Evolutionary conservation across 53 echinoderm and acorn worm species (phyloP).

Genomic region (Hippasteria phrygiana): DNA sequence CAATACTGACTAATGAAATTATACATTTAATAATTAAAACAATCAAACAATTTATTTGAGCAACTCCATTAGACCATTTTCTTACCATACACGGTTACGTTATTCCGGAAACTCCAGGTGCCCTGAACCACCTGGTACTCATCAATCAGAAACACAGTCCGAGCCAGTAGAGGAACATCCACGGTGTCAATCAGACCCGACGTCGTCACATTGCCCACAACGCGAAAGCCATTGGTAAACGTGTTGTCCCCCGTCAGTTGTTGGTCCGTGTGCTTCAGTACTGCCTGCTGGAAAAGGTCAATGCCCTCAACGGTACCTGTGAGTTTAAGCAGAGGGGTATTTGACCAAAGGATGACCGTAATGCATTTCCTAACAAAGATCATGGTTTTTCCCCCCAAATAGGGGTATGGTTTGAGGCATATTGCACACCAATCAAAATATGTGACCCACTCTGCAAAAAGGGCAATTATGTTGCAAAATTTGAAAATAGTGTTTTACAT

Average conservation of each 20-base stretch:
- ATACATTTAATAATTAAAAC: too few relatives aligned
- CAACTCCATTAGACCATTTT: not conserved
- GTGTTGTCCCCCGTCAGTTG: constrained; percentile 67
- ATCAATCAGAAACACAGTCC: constrained; percentile 4
- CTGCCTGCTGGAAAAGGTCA: constrained; percentile 76
- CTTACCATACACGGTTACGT: constrained; percentile 29
- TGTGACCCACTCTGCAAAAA: not conserved
- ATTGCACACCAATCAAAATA: too few relatives aligned
- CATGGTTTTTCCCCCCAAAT: too few relatives aligned
- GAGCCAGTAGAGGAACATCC: constrained; percentile 40
- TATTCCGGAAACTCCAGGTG: not conserved
- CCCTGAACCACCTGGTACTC: constrained; percentile 17
- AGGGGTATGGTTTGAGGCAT: too few relatives aligned
- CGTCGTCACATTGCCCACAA: constrained; percentile 64
- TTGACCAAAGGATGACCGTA: not conserved
- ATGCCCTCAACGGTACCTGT: constrained; percentile 47
- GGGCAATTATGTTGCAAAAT: too few relatives aligned
- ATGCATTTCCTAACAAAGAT: too few relatives aligned
- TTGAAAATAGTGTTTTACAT: too few relatives aligned
- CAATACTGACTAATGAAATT: too few relatives aligned
- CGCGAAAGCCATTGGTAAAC: constrained; percentile 66
- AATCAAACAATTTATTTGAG: too few relatives aligned
- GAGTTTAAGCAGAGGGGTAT: too few relatives aligned
- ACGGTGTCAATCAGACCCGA: constrained; percentile 74
- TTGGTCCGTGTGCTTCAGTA: constrained; percentile 71